Percentiles rank a stretch among this genome's conserved stretches.
phyloP scores from a whole-genome alignment of 1,140 invertebrate genomes.

The Globodera rostochiensis region DNA sequence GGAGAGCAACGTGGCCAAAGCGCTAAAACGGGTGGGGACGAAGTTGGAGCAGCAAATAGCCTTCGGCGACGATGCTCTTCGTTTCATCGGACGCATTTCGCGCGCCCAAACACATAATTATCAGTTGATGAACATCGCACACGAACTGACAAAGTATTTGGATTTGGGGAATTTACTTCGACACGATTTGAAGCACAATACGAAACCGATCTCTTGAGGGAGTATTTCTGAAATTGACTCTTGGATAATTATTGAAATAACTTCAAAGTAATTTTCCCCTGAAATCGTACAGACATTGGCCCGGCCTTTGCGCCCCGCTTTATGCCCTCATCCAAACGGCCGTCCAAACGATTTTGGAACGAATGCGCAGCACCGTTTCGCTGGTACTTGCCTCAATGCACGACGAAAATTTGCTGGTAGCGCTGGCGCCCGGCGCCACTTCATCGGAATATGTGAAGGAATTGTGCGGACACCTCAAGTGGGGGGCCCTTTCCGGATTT shows the following conservation, averaged over 20 bases:
- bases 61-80: conserved; percentile 43
- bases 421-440: conserved; percentile 19
- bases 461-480: conserved; percentile 58
- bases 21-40: conserved; percentile 45
- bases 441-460: conserved; percentile 57
- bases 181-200: too few relatives aligned
- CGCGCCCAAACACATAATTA: conserved; percentile 52
- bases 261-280: too few relatives aligned
- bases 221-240: too few relatives aligned
- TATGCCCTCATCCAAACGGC: conserved; percentile 49
- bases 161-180: background rate
- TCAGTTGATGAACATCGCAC: conserved; percentile 52
- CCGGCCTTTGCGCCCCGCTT: conserved; percentile 38
- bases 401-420: conserved; percentile 47
- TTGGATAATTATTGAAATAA: too few relatives aligned
- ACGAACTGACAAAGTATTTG: conserved; percentile 39
- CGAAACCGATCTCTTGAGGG: too few relatives aligned
- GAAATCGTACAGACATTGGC: conserved; percentile 46
- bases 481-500: background rate
- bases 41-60: conserved; percentile 50
- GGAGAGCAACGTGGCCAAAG: conserved; percentile 49
- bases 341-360: conserved; percentile 29
- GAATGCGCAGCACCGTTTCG: conserved; percentile 44
- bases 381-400: conserved; percentile 55
- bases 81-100: conserved; percentile 51